These are phyloP conservation scores for Cylindroiulus punctatus DNA, from an alignment of 2,888 invertebrate genomes.

Conservation along the genomic window DNA sequence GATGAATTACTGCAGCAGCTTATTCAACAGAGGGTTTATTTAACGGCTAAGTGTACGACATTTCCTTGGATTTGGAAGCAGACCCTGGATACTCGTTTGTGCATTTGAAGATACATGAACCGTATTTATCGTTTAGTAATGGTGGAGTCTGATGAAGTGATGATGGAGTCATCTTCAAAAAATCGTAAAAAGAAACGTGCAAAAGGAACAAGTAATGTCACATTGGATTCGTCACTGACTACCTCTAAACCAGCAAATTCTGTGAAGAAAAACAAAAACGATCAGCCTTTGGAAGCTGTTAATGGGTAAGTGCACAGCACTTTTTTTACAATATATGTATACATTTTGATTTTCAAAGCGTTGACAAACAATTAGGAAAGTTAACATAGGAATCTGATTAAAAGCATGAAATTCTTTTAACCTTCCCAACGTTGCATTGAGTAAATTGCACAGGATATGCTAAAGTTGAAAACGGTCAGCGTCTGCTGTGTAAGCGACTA, in stretches of 20 bases:
- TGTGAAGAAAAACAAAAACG: background rate
- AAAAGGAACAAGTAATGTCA: background rate
- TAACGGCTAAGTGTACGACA: background rate
- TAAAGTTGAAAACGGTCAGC: too few relatives aligned
- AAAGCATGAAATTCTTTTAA: too few relatives aligned
- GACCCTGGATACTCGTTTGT: background rate
- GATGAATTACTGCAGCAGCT: background rate
- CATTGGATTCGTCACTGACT: background rate
- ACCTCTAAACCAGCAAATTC: background rate
- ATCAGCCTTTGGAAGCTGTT: background rate
- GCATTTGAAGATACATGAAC: background rate
- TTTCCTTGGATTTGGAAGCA: background rate
- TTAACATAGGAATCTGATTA: too few relatives aligned
- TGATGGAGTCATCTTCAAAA: background rate
- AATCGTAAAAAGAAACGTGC: background rate
- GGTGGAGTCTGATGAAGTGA: background rate
- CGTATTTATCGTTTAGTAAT: background rate
- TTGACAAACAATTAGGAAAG: too few relatives aligned
- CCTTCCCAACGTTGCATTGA: too few relatives aligned
- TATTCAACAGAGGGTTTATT: background rate
- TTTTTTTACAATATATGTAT: background rate
- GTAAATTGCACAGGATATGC: too few relatives aligned
- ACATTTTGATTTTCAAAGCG: too few relatives aligned
- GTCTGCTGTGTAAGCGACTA: too few relatives aligned
- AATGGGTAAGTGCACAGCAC: background rate